Evolutionary conservation across 2,888 invertebrate species (phyloP), one percentile per base, ranked within the genome.

Genomic region (Cantharis rufa): DNA sequence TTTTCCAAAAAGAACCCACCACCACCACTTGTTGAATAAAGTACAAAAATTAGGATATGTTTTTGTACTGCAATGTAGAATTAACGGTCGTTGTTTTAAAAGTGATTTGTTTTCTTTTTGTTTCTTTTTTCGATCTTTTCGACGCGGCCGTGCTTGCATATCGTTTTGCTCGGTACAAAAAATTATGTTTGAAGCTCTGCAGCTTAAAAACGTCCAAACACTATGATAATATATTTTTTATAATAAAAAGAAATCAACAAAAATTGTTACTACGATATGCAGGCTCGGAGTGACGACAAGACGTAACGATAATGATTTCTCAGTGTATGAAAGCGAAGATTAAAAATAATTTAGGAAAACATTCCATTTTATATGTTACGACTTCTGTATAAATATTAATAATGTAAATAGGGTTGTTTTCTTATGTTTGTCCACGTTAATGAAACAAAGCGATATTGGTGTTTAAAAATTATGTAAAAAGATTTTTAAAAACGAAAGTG

Each of bases 351-450:
- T 82, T 69, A 75, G 70, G 78, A 77, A 62, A 63, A 84, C 87
- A 87, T 87, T 87, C 87, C 87, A 87, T 86, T 86, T 87, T 87
- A 82, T 86, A 85, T 84, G 80, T 82, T 76, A 61, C 68, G 62
- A 71, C 66, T 69, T 48, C 24, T 75, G 75, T 77, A 72, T 79
- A 81, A 76, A 80, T 80, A 48, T 48, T 48, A 79, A 70, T 78
- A 78, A 72, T 72, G 80, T 74, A 73, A 83, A 86, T 86, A 64
- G 28, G 86, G 86, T 87, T 87, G 86, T 87, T 87, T 87, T 87
- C 86, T 80, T 84, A 84, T 78, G 48, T 75, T 80, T 76, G 73
- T 78, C 79, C 80, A 79, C 75, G 74, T 81, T 80, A 79, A 80
- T 77, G 66, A 78, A 76, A 78, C 79, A 73, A 80, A 48, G 48